These are phyloP conservation scores for Paragorgia papillata DNA, from an alignment of 92 coral and sea anemone genomes.

Conservation along the genomic window DNA sequence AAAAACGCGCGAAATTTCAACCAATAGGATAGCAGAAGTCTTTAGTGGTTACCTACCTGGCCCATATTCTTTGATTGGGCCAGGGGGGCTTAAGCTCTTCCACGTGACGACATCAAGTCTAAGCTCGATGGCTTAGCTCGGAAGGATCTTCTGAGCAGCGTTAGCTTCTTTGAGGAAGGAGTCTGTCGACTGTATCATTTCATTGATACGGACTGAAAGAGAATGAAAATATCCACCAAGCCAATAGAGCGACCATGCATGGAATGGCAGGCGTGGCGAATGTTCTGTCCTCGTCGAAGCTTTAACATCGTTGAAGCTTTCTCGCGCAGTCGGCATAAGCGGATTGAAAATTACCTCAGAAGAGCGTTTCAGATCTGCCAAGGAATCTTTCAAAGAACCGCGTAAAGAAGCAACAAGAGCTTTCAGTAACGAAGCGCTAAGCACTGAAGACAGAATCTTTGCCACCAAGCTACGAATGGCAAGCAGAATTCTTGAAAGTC, in stretches of 20 bases:
- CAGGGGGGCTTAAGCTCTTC: too few relatives aligned
- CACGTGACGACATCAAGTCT: slow-evolving; percentile 1
- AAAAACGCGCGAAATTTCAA: too few relatives aligned
- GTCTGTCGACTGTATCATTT: background rate
- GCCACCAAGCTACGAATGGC: slow-evolving; percentile 5
- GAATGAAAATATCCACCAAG: background rate
- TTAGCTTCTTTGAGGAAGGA: slow-evolving; percentile 8
- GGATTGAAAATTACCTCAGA: background rate
- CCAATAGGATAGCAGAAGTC: too few relatives aligned
- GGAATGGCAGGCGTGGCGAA: too few relatives aligned
- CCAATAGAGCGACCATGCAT: background rate
- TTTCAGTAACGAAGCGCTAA: slow-evolving; percentile 19
- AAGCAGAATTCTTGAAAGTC: slow-evolving; percentile 22
- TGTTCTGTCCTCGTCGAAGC: background rate
- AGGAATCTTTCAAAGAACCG: background rate
- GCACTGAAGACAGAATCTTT: slow-evolving; percentile 10
- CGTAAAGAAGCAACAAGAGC: slow-evolving; percentile 23
- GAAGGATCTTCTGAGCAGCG: too few relatives aligned
- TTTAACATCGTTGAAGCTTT: background rate
- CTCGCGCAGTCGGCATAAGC: background rate
- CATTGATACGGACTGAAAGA: too few relatives aligned
- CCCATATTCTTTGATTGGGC: too few relatives aligned
- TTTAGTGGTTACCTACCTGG: too few relatives aligned
- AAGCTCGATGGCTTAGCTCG: slow-evolving; percentile 20
- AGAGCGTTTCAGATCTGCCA: background rate